Base-by-base conservation (phyloP, 2,888 invertebrate genomes). In the Amblyjoppa proteus region DNA sequence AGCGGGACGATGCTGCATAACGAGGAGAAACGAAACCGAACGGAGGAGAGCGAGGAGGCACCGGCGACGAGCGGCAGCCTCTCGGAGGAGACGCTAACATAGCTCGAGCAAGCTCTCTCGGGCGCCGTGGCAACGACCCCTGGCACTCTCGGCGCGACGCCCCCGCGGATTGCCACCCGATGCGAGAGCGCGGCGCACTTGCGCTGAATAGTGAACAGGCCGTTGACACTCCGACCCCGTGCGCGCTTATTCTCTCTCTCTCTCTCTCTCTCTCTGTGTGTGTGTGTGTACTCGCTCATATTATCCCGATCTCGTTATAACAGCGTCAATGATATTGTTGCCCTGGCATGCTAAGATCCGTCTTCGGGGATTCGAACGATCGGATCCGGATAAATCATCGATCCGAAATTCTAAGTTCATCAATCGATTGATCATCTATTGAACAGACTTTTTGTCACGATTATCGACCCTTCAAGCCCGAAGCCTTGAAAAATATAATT, bases 201-300 rank as follows among this genome's bases (percentile, higher is more conserved):
- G 93, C 91, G 90, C 92, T 92, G 92, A 93, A 93, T 92, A 92
- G 91, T 92, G 90, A 91, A 88, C 90, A 93, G 93, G 93, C 90
- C 93, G 91, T 93, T 93, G 93, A 93, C 93, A 92, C 90, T 88
- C 82, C 88, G 82, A 75, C 74, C 58, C 83, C 68, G 64, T 69
- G 41, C 56, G 41, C 66, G 41, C 41, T 70, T 68, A 11, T 56
- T 28, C 34, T 3, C 53, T 73, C 51, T 53, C n/a, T 68, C 9
- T 31, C 31, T 9, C 66, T 53, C 51, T 51, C 49, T 13, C 45
- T 66, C 28, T 13, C 20, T 25, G n/a, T 53, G 45, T 81, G 25
- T 7, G 5, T 61, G 5, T 61, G 5, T 41, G 53, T 25, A 49
- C 64, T 13, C 49, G 25, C 31, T 75, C 45, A 16, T 4, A 68